Base-by-base conservation (phyloP, 1,140 invertebrate genomes). In the Portunus trituberculatus region DNA sequence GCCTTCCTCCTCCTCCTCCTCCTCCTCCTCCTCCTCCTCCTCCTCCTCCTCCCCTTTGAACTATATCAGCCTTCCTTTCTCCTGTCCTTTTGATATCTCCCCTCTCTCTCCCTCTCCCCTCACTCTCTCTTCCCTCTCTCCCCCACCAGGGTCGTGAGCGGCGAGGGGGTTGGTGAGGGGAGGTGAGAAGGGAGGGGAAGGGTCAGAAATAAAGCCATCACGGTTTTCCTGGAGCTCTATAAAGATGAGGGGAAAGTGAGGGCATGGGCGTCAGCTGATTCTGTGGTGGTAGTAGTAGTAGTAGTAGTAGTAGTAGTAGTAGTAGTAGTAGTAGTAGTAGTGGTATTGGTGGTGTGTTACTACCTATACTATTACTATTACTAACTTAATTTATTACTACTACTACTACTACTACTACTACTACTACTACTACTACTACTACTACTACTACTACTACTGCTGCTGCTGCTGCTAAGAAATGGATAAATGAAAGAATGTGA, bases 11-110 rank as follows among this genome's bases (percentile, higher is more conserved):
- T 28, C 28, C 76, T 84, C 32, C 10, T 8, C 88, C 39, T 76
- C 67, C n/a, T 20, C 12, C 59, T 39, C 39, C 91, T 39, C 31
- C 52, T 82, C 32, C 32, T 16, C 67, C 92, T 20, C 29, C 7
- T 20, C n/a, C n/a, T 16, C 28, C 1, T 32, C 29, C 31, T 28
- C 91, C 16, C 91, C 29, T 76, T 32, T 32, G 10, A 4, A 76
- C 16, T n/a, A 76, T 76, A 76, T 76, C 67, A 76, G 67, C 67
- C 67, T n/a, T 76, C 25, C 91, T 32, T 32, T 67, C 92, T n/a
- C 76, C 76, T 25, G 29, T 25, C 76, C 32, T 29, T 32, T 45
- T 93, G 16, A 82, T 76, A 6, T 93, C 39, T 25, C 67, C 76
- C 92, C 32, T 31, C 32, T 14, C 14, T 84, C 32, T n/a, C 25